A percentile compares a stretch with the other conserved stretches of the same genome.
Conservation (phyloP, 2,888 invertebrate species). For the Lasioglossum lativentre region DNA sequence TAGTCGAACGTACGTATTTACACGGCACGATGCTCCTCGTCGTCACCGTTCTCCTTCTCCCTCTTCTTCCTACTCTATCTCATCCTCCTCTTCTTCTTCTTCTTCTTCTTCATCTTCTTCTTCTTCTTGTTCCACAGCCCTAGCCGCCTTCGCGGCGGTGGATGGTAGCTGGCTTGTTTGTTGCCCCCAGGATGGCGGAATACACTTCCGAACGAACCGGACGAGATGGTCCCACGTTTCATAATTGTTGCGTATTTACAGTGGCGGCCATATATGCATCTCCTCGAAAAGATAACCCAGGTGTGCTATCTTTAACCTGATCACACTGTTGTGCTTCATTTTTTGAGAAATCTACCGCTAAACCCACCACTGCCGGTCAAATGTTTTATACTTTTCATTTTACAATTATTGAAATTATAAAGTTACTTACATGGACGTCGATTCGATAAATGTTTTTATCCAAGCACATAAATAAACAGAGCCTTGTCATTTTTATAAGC, state of each 20-base stretch:
- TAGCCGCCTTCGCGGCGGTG: conserved; percentile 11
- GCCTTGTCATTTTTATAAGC: too few species aligned
- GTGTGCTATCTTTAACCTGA: too few species aligned
- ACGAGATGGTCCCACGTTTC: conserved; percentile 73
- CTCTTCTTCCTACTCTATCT: not conserved
- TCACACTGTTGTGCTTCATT: too few species aligned
- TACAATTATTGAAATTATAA: too few species aligned
- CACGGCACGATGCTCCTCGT: conserved; percentile 54
- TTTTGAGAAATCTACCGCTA: too few species aligned
- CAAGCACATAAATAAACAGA: too few species aligned
- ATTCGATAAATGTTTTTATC: too few species aligned
- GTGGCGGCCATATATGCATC: not conserved
- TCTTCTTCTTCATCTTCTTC: not conserved
- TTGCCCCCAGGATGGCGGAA: conserved; percentile 39
- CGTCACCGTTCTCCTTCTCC: conserved; percentile 20
- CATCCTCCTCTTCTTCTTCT: not conserved
- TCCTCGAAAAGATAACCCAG: not conserved
- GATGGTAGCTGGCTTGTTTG: conserved; percentile 31
- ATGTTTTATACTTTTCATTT: too few species aligned
- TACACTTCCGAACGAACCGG: conserved; percentile 53
- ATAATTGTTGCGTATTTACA: conserved; percentile 72
- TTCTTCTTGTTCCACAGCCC: conserved; percentile 20
- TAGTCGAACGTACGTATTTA: conserved; percentile 68
- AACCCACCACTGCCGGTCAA: too few species aligned
- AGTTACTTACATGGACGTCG: too few species aligned